These are phyloP conservation scores for Paramormyrops hopkinsi DNA, from an alignment of 2,797 vertebrate genomes.

Conservation along the genomic window DNA sequence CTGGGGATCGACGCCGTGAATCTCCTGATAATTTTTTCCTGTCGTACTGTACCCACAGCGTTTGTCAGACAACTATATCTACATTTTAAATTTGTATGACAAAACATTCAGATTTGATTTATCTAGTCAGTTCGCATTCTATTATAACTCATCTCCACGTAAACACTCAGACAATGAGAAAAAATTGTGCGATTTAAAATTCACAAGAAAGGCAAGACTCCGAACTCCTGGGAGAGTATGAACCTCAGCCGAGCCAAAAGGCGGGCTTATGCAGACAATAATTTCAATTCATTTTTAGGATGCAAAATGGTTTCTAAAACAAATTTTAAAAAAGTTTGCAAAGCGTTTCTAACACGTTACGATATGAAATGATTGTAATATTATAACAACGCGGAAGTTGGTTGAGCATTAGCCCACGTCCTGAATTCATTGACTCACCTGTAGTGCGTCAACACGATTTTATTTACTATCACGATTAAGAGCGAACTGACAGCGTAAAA, in stretches of 20 bases:
- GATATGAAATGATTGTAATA: neutral
- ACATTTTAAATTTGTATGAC: neutral
- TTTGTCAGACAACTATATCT: neutral
- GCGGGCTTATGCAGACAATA: neutral
- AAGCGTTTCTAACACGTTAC: neutral
- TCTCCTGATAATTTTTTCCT: neutral
- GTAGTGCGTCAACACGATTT: slow-evolving; percentile 77
- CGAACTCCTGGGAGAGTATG: neutral
- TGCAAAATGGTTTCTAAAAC: neutral
- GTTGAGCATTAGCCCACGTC: neutral
- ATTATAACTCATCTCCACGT: neutral
- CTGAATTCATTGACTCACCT: slow-evolving; percentile 57
- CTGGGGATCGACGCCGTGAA: neutral
- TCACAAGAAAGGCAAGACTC: neutral
- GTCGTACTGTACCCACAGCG: too few relatives aligned
- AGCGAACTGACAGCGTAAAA: slow-evolving; percentile 79
- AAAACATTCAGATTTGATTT: neutral
- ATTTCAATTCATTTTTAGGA: neutral
- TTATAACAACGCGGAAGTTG: slow-evolving; percentile 2
- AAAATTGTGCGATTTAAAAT: neutral
- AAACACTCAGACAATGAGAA: neutral
- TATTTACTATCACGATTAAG: slow-evolving; percentile 78
- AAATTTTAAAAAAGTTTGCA: neutral
- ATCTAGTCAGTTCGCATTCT: neutral
- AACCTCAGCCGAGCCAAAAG: neutral